Base-by-base conservation (phyloP, 2,797 vertebrate genomes). In the Myioborus miniatus region DNA sequence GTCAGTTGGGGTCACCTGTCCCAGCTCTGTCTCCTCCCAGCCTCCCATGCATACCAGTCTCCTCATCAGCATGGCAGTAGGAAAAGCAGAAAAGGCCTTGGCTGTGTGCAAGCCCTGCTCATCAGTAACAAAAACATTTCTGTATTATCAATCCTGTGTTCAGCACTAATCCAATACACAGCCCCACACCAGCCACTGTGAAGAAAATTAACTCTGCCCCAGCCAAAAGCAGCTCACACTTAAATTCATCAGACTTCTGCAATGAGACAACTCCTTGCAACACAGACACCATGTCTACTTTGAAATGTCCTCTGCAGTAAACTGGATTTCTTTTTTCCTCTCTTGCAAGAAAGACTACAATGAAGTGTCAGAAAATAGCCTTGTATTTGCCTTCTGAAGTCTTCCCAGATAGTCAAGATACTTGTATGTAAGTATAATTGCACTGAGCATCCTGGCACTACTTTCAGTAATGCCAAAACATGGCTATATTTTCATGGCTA, bases 51-150 rank as follows among this genome's bases (percentile, higher is more conserved):
- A n/a, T 9, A 2, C 34, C 39, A 60, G 22, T 1, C 16, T 8
- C 63, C 7, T 52, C 2, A 0, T 17, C 44, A 46, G 58, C 0
- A 0, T 5, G 2, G 13, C 39, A 0, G 1, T 11, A 53, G 0
- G 34, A 78, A 47, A 52, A 71, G 29, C 29, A 70, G 65, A 34
- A 64, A 83, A 78, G 22, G 18, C 19, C 47, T 43, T 37, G 44
- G 22, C 6, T 65, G 44, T 41, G 5, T 52, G 39, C 17, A 34
- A 59, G 39, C 5, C 14, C 52, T 46, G 15, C 15, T 36, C 59
- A 78, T 3, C 70, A 55, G 2, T 53, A 65, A 47, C 46, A 78
- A 47, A 64, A 84, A 46, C 15, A 72, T 32, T 26, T 87, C 56
- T 36, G 22, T 55, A 16, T 43, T 22, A 43, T 47, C 34, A 52